Base-by-base conservation (phyloP, 2,888 invertebrate genomes). In the Atrina japonica region DNA sequence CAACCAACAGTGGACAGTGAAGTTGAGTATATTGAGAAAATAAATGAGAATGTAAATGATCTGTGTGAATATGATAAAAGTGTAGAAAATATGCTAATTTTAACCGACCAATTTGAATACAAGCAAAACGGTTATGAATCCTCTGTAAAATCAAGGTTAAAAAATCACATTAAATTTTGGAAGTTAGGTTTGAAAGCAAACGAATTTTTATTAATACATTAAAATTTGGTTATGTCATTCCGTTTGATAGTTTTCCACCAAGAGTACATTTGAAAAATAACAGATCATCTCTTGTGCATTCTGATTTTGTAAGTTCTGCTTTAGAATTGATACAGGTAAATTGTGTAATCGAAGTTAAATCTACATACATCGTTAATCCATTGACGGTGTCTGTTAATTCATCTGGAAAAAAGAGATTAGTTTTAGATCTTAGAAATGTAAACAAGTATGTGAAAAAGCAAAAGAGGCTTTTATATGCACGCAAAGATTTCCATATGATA, bases 351-450 rank as follows among this genome's bases (percentile, higher is more conserved):
- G 49, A 66, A 21, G 58, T 58, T 45, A 0, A 11, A 35, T 27
- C 25, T 6, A 63, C 66, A 3, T 40, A 53, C n/a, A 41, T 70
- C 2, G 59, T 73, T 2, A 73, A 70, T 49, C 70, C 69, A 1
- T 16, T 66, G 3, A 63, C 73, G 2, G 73, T 75, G 0, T 56
- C 68, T 14, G 63, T 68, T 16, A 64, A 66, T 29, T 45, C 14
- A 14, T 52, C 6, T 0, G 49, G 63, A 3, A 69, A 68, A 47
- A 49, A 56, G 7, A 64, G 71, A 6, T 23, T 68, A 5, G 66
- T 68, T 35, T 66, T 75, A 61, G 61, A 75, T 52, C 58, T 68
- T 11, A 49, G 75, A 45, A 66, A 71, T 40, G 56, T 75, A 14
- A 72, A 72, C 30, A 43, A 63, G 7, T 66, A 59, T 66, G 40